A percentile compares a stretch with the other conserved stretches of the same genome.
These are phyloP conservation scores for Hermaeophaga mercurialis DNA, from an alignment of 2,888 invertebrate genomes.

Conservation along the genomic window DNA sequence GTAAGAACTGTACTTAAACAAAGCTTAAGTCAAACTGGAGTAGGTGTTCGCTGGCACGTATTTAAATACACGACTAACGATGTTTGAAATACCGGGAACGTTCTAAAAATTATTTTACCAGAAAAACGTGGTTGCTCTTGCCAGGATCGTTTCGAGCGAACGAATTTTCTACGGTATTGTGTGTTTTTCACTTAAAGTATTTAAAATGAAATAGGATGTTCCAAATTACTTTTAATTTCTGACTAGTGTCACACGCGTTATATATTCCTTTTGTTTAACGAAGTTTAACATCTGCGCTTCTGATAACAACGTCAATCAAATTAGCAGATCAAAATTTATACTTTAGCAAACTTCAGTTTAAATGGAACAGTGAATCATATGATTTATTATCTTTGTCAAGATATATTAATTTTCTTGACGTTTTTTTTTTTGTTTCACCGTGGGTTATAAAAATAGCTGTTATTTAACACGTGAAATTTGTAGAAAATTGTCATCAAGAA, in stretches of 20 bases:
- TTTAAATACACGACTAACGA: not conserved
- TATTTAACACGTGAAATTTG: not conserved
- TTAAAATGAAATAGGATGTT: not conserved
- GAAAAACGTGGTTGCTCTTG: not conserved
- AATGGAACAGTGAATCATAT: not conserved
- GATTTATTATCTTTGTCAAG: not conserved
- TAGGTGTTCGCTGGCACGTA: not conserved
- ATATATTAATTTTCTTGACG: not conserved
- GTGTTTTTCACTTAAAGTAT: not conserved
- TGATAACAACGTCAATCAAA: constrained; percentile 1
- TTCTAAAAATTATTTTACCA: not conserved
- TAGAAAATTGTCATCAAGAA: too few species aligned
- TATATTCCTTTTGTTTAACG: not conserved
- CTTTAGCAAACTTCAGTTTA: not conserved
- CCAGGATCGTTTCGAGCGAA: not conserved
- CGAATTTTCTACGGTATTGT: too few species aligned
- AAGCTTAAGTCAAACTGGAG: not conserved
- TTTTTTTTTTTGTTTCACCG: not conserved
- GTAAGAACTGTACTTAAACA: not conserved
- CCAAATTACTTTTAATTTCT: not conserved
- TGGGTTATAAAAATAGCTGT: not conserved
- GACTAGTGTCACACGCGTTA: not conserved
- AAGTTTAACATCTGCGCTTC: not conserved
- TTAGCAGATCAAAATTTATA: not conserved
- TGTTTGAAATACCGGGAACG: not conserved